Base-by-base conservation (phyloP, 1,140 invertebrate species). In the Cephus cinctus region DNA sequence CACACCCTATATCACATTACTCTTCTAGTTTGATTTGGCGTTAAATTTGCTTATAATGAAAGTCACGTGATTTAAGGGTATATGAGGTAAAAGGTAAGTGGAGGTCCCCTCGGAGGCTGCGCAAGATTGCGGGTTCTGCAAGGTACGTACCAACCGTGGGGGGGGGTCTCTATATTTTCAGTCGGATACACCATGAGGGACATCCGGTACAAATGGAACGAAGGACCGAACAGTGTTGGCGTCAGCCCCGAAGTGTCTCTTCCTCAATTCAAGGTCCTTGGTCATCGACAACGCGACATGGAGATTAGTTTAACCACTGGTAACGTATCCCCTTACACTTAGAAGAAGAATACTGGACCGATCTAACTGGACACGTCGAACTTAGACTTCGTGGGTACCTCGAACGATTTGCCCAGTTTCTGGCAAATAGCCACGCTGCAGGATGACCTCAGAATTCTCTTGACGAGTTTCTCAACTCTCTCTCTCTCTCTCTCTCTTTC, bases 171-270 rank as follows among this genome's bases (percentile, higher is more conserved):
- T 83, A 79, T 73, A 74, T 84, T 80, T 82, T 78, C 86, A 96
- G 93, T 95, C 85, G 93, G 93, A 80, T 95, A 95, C 84, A 94
- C 92, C 73, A 96, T 94, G 92, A 84, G 89, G 79, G 93, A 96
- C 83, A 96, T 96, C 80, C 86, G 89, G 64, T 94, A 95, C 85
- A 92, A 91, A 78, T 95, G 92, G 92, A 91, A 92, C 78, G 90
- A 92, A 75, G 90, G 91, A 53, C 87, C 89, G 69, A 88, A 89
- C 78, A 93, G 92, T 63, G 92, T 96, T 66, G 90, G 90, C 66
- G 89, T 96, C 55, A 90, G 90, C 72, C 88, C 86, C 77, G 91
- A 94, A 77, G 91, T 96, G 68, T 92, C 91, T 60, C 84, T 96
- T 69, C 93, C 93, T 66, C 93, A 96, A 80, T 96, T 96, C 85